These are phyloP conservation scores for Melieria omissa DNA, from an alignment of 2,888 invertebrate genomes.

Conservation along the genomic window DNA sequence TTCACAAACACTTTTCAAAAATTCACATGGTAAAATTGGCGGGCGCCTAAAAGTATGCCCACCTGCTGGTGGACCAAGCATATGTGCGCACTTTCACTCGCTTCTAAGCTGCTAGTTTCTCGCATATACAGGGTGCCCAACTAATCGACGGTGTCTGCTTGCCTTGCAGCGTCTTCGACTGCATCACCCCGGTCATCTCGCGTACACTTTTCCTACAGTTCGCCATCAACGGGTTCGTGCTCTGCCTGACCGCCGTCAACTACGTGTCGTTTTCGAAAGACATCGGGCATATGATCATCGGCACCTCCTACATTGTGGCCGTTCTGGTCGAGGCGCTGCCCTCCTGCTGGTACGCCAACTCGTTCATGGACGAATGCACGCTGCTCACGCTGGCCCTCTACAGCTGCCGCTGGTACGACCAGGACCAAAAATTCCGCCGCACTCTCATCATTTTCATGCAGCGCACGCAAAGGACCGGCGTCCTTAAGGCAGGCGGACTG, in stretches of 20 bases:
- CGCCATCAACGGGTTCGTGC: constrained; percentile 42
- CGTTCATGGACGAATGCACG: constrained; percentile 44
- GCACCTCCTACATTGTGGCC: constrained; percentile 38
- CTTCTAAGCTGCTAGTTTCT: no score
- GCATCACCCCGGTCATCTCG: constrained; percentile 45
- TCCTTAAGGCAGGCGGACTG: constrained; percentile 48
- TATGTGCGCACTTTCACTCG: no score
- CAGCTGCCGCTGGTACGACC: constrained; percentile 51
- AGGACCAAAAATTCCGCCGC: constrained; percentile 46
- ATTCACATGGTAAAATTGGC: no score
- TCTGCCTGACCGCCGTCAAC: constrained; percentile 46
- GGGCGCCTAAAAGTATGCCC: no score
- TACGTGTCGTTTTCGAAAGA: constrained; percentile 39
- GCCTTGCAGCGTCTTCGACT: constrained; percentile 45
- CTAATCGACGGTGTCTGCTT: no score
- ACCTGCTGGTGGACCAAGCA: no score
- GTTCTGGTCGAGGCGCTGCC: constrained; percentile 47
- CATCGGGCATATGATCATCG: constrained; percentile 33
- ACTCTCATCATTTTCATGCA: constrained; percentile 54
- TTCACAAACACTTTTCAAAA: no score
- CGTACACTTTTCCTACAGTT: constrained; percentile 48
- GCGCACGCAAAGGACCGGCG: constrained; percentile 46
- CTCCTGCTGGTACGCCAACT: constrained; percentile 48
- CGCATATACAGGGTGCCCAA: no score
- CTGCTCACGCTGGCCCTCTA: constrained; percentile 49